Percentiles rank a stretch among this genome's conserved stretches.
These are phyloP conservation scores for Trissolcus japonicus DNA, from an alignment of 2,888 invertebrate genomes.

Conservation along the genomic window DNA sequence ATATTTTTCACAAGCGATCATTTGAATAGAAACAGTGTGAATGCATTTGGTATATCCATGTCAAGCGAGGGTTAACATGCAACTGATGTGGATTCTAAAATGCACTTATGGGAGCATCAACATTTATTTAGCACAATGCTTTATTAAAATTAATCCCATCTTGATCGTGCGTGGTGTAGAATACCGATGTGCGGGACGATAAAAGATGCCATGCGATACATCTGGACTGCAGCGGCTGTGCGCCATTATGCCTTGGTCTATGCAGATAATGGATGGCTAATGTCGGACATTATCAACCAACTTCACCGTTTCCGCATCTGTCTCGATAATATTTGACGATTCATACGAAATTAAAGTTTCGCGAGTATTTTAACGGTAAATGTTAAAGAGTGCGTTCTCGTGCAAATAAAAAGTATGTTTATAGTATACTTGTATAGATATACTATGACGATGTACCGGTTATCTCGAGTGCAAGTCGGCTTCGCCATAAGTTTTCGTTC, in stretches of 20 bases:
- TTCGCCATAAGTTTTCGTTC: constrained; percentile 60
- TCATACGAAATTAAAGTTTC: constrained; percentile 49
- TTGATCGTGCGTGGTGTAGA: constrained; percentile 18
- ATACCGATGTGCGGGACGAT: constrained; percentile 41
- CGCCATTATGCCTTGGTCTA: constrained; percentile 49
- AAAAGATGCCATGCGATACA: constrained; percentile 29
- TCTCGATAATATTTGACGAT: constrained; percentile 57
- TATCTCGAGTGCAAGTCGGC: constrained; percentile 64
- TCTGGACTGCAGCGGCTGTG: constrained; percentile 29
- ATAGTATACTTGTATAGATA: constrained; percentile 67
- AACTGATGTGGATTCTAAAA: neutral
- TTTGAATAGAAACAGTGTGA: no score
- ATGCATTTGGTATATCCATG: no score
- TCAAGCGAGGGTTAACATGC: no score
- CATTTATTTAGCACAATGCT: constrained; percentile 27
- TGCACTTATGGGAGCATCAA: neutral
- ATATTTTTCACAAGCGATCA: no score
- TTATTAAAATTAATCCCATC: constrained; percentile 33
- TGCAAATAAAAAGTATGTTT: constrained; percentile 69
- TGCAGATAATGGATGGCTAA: constrained; percentile 57
- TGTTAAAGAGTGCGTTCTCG: constrained; percentile 56
- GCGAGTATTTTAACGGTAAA: constrained; percentile 57
- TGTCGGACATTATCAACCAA: constrained; percentile 54
- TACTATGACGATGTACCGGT: constrained; percentile 65
- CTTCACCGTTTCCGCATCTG: constrained; percentile 46